phyloP scores from a whole-genome alignment of 2,113 vertebrate species.

The Catharus minimus region DNA sequence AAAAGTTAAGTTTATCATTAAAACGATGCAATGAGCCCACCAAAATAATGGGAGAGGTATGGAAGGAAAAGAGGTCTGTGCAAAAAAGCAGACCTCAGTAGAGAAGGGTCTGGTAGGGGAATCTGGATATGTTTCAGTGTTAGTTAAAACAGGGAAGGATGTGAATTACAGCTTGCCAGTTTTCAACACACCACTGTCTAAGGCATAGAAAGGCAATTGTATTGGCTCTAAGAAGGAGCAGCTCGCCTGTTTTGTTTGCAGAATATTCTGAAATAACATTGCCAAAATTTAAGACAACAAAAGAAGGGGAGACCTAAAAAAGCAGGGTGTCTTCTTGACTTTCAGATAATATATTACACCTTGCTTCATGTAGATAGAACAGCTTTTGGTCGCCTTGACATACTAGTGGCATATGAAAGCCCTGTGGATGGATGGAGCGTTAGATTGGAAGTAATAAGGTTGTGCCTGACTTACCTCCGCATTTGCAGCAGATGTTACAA shows the following conservation, averaged over 20 bases:
- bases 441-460: slow-evolving; percentile 72
- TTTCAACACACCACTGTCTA: slow-evolving; percentile 12
- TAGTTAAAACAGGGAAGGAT: slow-evolving; percentile 12
- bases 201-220: slow-evolving; percentile 46
- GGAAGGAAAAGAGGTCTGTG: background rate
- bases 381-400: slow-evolving; percentile 34
- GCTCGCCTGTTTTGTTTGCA: slow-evolving; percentile 35
- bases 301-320: background rate
- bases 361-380: slow-evolving; percentile 2
- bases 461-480: slow-evolving; percentile 71
- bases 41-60: background rate
- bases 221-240: slow-evolving; percentile 11
- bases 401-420: slow-evolving; percentile 53
- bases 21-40: fast-evolving
- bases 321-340: slow-evolving; percentile 6
- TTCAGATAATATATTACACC: slow-evolving; percentile 33
- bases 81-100: background rate
- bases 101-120: background rate
- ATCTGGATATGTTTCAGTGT: background rate
- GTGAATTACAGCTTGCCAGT: slow-evolving; percentile 18
- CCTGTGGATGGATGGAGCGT: slow-evolving; percentile 59
- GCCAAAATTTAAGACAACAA: slow-evolving; percentile 17
- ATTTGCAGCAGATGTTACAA: slow-evolving; percentile 75
- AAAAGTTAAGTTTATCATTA: background rate
- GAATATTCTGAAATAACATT: slow-evolving; percentile 32